These are phyloP conservation scores for Streptopelia turtur DNA, from an alignment of 2,797 vertebrate genomes.

Conservation along the genomic window DNA sequence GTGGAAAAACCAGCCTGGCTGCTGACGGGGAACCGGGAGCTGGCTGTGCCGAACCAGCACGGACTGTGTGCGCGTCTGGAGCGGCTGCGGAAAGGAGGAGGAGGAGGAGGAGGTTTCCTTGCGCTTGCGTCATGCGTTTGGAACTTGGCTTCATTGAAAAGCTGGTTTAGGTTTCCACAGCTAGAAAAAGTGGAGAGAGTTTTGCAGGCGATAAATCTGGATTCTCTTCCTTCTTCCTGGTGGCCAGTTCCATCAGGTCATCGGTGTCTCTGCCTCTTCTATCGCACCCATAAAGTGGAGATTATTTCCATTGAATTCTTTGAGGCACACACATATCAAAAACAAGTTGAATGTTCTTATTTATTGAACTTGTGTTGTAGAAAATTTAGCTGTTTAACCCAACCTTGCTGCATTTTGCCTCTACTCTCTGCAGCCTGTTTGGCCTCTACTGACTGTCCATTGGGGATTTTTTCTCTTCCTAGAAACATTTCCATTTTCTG, in stretches of 20 bases:
- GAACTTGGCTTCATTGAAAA: not conserved
- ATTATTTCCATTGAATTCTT: not conserved
- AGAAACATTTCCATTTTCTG: conserved; percentile 85
- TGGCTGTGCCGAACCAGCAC: not conserved
- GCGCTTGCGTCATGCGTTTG: fast-evolving
- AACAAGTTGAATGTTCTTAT: not conserved
- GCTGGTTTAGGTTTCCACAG: not conserved
- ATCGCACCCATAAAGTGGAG: not conserved
- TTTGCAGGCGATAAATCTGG: not conserved
- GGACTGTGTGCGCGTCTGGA: fast-evolving
- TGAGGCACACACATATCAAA: not conserved
- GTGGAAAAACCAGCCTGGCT: not conserved
- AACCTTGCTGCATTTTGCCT: not conserved
- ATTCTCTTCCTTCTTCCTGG: not conserved
- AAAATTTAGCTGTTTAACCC: not conserved
- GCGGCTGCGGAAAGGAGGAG: not conserved
- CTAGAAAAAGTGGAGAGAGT: not conserved
- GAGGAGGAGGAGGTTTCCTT: not conserved
- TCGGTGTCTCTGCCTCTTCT: not conserved
- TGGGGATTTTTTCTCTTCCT: not conserved
- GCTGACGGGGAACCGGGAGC: not conserved
- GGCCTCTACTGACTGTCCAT: not conserved
- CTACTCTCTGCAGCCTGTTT: not conserved
- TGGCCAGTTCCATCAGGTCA: not conserved
- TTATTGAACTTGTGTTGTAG: not conserved